A percentile compares a stretch with the other conserved stretches of the same genome.
Conservation (phyloP, 2,797 vertebrate species). For the Manis crassicaudata region DNA sequence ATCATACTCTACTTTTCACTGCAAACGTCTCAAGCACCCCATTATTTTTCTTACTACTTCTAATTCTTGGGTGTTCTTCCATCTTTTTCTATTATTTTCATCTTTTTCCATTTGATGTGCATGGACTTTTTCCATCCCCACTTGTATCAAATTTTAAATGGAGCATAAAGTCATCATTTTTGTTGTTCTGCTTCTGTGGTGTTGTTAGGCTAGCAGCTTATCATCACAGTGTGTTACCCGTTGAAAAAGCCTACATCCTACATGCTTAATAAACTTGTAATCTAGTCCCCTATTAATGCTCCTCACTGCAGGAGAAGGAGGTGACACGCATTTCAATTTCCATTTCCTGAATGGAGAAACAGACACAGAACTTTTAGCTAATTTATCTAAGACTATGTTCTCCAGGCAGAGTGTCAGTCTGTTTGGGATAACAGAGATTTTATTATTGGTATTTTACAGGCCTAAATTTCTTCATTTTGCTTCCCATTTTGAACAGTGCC, state of each 20-base stretch:
- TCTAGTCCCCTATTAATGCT: background rate
- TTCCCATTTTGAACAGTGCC: background rate
- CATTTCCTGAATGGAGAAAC: background rate
- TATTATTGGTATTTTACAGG: background rate
- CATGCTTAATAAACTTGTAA: background rate
- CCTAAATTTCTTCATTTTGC: background rate
- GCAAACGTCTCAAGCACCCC: background rate
- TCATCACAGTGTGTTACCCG: background rate
- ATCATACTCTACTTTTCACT: background rate
- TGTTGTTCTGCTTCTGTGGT: background rate
- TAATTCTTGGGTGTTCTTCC: background rate
- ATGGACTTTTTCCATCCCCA: background rate
- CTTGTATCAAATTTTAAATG: background rate
- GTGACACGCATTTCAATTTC: background rate
- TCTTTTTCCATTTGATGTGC: background rate
- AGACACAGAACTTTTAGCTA: conserved; percentile 14
- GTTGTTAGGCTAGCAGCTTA: background rate
- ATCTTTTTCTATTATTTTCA: background rate
- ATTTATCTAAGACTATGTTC: background rate
- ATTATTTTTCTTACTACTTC: conserved; percentile 20
- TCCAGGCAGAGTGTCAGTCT: background rate
- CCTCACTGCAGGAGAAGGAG: background rate
- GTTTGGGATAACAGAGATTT: background rate
- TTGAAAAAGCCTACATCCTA: background rate
- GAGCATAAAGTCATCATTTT: background rate